Evolutionary conservation across 2,113 vertebrate species (phyloP).

Genomic region (Rhinolophus sinicus): DNA sequence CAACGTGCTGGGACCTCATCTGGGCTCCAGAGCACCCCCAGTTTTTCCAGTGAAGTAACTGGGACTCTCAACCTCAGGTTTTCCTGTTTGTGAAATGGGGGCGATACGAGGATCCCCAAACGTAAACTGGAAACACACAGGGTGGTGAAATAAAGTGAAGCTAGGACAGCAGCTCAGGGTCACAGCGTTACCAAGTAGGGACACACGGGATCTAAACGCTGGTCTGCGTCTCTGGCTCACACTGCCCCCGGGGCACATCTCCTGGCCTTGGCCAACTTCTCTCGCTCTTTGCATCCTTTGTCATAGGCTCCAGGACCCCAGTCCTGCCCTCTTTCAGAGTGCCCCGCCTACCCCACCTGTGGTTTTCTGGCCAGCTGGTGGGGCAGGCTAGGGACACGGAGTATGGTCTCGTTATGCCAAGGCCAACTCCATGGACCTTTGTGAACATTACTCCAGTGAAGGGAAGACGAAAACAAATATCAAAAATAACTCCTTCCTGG

Average conservation of each 20-base stretch:
- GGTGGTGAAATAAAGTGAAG: no score
- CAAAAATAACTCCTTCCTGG: neutral
- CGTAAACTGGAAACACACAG: no score
- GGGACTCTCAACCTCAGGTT: no score
- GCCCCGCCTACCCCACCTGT: neutral
- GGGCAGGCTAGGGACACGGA: neutral
- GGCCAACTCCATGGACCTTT: neutral
- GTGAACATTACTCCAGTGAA: no score
- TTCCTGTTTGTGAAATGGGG: no score
- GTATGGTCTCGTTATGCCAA: neutral
- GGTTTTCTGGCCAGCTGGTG: neutral
- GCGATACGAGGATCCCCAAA: no score
- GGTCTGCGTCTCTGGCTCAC: neutral
- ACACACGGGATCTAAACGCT: fast-evolving
- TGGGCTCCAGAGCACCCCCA: neutral
- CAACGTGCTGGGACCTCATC: neutral
- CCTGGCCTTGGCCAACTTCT: neutral
- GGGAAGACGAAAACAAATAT: neutral
- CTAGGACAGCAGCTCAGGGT: neutral
- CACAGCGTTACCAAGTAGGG: neutral
- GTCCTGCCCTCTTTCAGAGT: neutral
- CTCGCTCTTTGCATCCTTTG: neutral
- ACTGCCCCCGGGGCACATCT: no score
- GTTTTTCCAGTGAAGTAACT: neutral
- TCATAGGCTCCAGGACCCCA: neutral